These are phyloP conservation scores for Ophthalmolycus amberensis DNA, from an alignment of 2,113 vertebrate species.

Conservation along the genomic window DNA sequence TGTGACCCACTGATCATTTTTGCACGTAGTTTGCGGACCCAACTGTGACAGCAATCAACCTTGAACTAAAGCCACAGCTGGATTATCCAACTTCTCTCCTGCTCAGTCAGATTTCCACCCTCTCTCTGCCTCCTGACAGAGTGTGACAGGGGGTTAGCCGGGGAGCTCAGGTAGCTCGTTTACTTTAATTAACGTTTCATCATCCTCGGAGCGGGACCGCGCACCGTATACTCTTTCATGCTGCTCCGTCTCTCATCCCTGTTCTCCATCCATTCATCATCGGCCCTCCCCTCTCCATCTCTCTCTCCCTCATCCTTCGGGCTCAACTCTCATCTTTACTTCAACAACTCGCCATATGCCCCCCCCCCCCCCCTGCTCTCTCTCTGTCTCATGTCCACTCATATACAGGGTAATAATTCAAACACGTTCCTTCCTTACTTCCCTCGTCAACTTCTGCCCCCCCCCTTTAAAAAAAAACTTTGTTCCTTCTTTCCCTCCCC, in stretches of 20 bases:
- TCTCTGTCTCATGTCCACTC: constrained; percentile 77
- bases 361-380: constrained; percentile 37
- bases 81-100: constrained; percentile 64
- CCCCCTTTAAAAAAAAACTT: background rate
- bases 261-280: constrained; percentile 75
- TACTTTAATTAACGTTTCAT: constrained; percentile 85
- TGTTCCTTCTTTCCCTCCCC: constrained; percentile 2
- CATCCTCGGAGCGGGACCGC: constrained; percentile 73
- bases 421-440: constrained; percentile 64
- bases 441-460: constrained; percentile 53
- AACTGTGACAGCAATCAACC: constrained; percentile 57
- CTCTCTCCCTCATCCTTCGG: constrained; percentile 23
- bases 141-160: constrained; percentile 80
- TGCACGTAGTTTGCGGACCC: constrained; percentile 10
- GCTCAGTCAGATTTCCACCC: constrained; percentile 53
- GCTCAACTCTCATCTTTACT: constrained; percentile 62
- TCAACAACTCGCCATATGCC: constrained; percentile 52
- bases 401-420: constrained; percentile 74
- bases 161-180: constrained; percentile 83
- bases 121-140: constrained; percentile 69
- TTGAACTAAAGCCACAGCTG: constrained; percentile 65
- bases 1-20: background rate
- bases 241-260: constrained; percentile 74
- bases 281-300: constrained; percentile 21
- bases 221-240: constrained; percentile 65